phyloP scores from a whole-genome alignment of 2,113 vertebrate species.

The Hoplias malabaricus region DNA sequence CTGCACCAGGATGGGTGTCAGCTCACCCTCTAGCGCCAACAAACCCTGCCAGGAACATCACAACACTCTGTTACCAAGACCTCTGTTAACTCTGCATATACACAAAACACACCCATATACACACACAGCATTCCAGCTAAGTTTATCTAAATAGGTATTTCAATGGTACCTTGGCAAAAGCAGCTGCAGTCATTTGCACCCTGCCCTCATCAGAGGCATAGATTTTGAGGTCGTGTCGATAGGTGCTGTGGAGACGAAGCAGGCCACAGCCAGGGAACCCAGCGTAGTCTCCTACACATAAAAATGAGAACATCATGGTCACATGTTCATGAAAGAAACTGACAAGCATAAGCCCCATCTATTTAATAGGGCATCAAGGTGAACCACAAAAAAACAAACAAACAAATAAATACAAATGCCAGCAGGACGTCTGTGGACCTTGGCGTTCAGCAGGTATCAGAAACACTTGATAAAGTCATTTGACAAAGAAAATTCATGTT shows the following conservation, averaged over 20 bases:
- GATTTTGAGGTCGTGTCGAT: slow-evolving; percentile 97
- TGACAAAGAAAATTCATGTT: too few species aligned
- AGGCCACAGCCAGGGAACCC: slow-evolving; percentile 96
- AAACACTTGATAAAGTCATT: too few species aligned
- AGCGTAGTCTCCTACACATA: slow-evolving; percentile 87
- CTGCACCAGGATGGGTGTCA: slow-evolving; percentile 97
- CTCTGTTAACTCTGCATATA: not conserved
- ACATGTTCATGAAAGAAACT: too few species aligned
- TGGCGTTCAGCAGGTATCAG: too few species aligned
- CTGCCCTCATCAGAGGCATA: slow-evolving; percentile 96
- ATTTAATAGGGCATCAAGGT: not conserved
- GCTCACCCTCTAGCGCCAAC: slow-evolving; percentile 92
- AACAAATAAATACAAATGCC: not conserved
- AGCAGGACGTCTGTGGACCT: too few species aligned
- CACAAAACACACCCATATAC: not conserved
- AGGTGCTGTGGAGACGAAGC: slow-evolving; percentile 94
- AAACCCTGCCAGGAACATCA: slow-evolving; percentile 78
- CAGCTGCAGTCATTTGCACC: slow-evolving; percentile 98
- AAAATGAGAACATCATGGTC: slow-evolving; percentile 1
- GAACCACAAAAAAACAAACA: not conserved
- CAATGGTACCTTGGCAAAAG: slow-evolving; percentile 89
- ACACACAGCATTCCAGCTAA: not conserved
- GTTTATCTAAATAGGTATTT: not conserved
- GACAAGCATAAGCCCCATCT: not conserved
- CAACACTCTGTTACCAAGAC: not conserved